Conservation (phyloP, 2,113 vertebrate species). For the Platysteira castanea region DNA sequence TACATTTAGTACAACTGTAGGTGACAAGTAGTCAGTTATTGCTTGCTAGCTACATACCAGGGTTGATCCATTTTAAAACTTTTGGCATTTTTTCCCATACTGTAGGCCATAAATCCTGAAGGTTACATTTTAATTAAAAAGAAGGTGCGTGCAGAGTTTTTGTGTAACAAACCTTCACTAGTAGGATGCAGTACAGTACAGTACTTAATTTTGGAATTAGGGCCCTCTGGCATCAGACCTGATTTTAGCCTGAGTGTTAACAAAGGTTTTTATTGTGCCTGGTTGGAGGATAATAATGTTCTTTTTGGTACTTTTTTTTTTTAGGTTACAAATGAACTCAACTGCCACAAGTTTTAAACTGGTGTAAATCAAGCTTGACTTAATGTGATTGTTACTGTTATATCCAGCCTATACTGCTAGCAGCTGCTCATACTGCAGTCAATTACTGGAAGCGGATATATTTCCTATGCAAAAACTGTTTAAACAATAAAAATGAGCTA, state of each 20-base stretch:
- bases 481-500: conserved; percentile 99
- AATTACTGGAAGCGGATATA: conserved; percentile 99
- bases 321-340: conserved; percentile 86
- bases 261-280: conserved; percentile 76
- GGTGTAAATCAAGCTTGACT: conserved; percentile 99
- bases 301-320: conserved; percentile 78
- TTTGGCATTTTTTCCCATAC: conserved; percentile 87
- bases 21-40: conserved; percentile 89
- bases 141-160: conserved; percentile 66
- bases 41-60: conserved; percentile 93
- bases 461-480: conserved; percentile 99
- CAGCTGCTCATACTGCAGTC: conserved; percentile 99
- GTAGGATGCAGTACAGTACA: conserved; percentile 74
- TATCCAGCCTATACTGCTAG: conserved; percentile 99
- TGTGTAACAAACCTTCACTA: conserved; percentile 71
- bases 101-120: conserved; percentile 70
- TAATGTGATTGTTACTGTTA: conserved; percentile 99
- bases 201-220: conserved; percentile 71
- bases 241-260: conserved; percentile 66
- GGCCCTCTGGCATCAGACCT: conserved; percentile 68
- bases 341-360: conserved; percentile 99
- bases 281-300: conserved; percentile 76
- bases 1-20: conserved; percentile 91
- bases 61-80: conserved; percentile 95
- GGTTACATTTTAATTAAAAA: conserved; percentile 74